Percentiles rank a stretch among this genome's conserved stretches.
These are phyloP conservation scores for Eucidaris tribuloides DNA, from an alignment of 35 echinoderm and acorn worm species.

Conservation along the genomic window DNA sequence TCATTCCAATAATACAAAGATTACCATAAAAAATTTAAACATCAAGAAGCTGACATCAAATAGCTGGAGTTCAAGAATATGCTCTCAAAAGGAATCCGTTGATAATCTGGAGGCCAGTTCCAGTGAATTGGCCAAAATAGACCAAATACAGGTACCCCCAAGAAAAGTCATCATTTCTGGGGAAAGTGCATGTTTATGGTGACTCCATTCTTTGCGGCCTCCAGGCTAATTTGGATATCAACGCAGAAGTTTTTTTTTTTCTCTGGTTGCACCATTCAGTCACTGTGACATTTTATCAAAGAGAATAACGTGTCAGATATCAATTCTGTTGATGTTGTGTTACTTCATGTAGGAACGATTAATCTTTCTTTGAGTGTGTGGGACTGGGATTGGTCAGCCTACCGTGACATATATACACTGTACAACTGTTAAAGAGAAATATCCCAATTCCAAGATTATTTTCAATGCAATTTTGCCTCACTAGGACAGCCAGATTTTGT, in stretches of 20 bases:
- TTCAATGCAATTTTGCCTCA: neutral
- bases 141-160: slow-evolving; percentile 16
- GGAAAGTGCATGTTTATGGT: neutral
- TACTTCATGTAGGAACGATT: neutral
- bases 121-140: too few relatives aligned
- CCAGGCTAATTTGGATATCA: neutral
- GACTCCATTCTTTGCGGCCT: neutral
- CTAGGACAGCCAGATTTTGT: neutral
- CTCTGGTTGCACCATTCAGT: neutral
- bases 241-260: neutral
- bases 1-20: too few relatives aligned
- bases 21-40: too few relatives aligned
- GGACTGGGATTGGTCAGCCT: too few relatives aligned
- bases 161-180: neutral
- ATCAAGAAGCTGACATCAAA: too few relatives aligned
- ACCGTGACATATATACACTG: neutral
- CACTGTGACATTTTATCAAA: neutral
- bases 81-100: too few relatives aligned
- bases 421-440: neutral
- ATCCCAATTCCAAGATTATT: neutral
- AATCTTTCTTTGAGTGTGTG: neutral
- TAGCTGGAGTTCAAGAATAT: too few relatives aligned
- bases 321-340: neutral
- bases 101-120: too few relatives aligned
- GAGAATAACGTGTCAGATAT: neutral